These are phyloP conservation scores for Bradypodion pumilum DNA, from an alignment of 2,797 vertebrate genomes.

Conservation along the genomic window DNA sequence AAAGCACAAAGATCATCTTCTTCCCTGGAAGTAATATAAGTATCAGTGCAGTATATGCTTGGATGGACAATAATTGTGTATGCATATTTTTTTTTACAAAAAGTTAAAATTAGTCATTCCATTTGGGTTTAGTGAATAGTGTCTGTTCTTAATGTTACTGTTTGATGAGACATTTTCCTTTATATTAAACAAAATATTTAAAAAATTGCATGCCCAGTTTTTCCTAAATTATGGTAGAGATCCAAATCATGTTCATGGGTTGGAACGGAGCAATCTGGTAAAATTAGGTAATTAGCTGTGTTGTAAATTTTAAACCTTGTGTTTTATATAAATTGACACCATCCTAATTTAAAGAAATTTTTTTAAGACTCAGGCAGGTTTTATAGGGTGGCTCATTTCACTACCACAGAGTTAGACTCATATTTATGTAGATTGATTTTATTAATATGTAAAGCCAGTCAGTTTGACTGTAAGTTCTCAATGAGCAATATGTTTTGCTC, in stretches of 20 bases:
- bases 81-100: neutral
- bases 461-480: neutral
- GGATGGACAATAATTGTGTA: neutral
- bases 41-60: neutral
- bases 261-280: neutral
- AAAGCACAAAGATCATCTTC: neutral
- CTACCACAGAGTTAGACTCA: conserved; percentile 5
- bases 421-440: neutral
- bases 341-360: conserved; percentile 21
- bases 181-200: neutral
- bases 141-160: neutral
- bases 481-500: conserved; percentile 54
- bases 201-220: conserved; percentile 16
- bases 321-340: conserved; percentile 32
- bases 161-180: neutral
- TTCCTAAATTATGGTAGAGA: neutral
- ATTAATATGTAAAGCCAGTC: neutral
- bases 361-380: conserved; percentile 25
- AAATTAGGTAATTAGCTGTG: neutral
- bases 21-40: neutral
- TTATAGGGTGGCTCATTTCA: conserved; percentile 29
- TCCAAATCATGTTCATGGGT: conserved; percentile 1
- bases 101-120: neutral
- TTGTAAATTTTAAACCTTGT: neutral
- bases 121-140: neutral